Conservation (phyloP, 2,113 vertebrate species). For the Lathamus discolor region DNA sequence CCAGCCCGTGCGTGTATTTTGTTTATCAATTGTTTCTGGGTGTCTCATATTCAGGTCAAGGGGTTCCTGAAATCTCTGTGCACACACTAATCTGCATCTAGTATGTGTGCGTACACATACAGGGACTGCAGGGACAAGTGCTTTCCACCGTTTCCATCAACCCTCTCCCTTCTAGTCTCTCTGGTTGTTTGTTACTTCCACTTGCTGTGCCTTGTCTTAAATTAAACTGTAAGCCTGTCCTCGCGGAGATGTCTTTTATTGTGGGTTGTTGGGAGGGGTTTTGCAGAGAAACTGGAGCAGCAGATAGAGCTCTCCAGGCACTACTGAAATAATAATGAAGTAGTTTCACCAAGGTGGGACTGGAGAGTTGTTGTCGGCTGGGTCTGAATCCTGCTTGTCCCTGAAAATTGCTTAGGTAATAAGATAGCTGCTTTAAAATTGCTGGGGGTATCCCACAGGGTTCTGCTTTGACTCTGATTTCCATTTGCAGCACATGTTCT, state of each 20-base stretch:
- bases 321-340: conserved; percentile 67
- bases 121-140: not conserved
- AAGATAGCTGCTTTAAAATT: conserved; percentile 59
- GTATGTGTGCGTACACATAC: not conserved
- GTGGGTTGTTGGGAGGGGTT: conserved; percentile 22
- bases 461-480: conserved; percentile 54
- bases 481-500: conserved; percentile 58
- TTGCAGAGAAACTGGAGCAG: conserved; percentile 39
- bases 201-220: conserved; percentile 41
- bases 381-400: conserved; percentile 44
- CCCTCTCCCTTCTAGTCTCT: not conserved
- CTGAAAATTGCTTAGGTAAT: conserved; percentile 55
- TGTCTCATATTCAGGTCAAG: not conserved
- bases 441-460: conserved; percentile 57
- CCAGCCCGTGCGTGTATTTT: fast-evolving
- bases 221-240: conserved; percentile 22
- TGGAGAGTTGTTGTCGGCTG: not conserved
- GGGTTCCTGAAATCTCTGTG: not conserved
- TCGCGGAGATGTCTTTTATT: conserved; percentile 22
- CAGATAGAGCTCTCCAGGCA: conserved; percentile 55
- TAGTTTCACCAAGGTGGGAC: conserved; percentile 51
- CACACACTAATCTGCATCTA: not conserved
- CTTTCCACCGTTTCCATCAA: not conserved
- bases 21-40: not conserved
- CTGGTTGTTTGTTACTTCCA: conserved; percentile 6